These are phyloP conservation scores for Onychomys torridus DNA, from an alignment of 2,797 vertebrate genomes.

Conservation along the genomic window DNA sequence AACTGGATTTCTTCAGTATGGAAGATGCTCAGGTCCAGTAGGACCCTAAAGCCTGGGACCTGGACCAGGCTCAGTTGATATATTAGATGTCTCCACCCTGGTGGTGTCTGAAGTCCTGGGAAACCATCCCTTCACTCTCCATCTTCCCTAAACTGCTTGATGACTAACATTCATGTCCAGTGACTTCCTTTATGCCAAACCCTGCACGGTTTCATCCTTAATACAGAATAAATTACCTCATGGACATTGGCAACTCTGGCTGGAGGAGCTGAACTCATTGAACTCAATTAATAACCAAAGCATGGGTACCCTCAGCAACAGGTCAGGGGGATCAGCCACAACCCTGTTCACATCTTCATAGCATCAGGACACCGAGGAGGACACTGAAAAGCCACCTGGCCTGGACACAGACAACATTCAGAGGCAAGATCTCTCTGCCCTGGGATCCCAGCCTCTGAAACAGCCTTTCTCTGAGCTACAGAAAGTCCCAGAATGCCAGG, in stretches of 20 bases:
- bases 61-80: background rate
- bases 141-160: background rate
- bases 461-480: background rate
- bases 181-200: conserved; percentile 13
- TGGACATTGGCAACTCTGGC: background rate
- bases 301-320: background rate
- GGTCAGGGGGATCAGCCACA: background rate
- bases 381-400: background rate
- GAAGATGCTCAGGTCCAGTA: background rate
- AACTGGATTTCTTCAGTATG: background rate
- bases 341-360: background rate
- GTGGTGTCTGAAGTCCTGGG: background rate
- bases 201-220: background rate
- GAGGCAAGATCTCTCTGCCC: background rate
- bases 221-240: background rate
- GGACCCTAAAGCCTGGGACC: background rate
- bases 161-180: background rate
- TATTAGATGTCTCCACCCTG: background rate
- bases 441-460: background rate
- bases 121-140: background rate
- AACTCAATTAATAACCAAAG: background rate
- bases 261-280: background rate
- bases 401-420: background rate
- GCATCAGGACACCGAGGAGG: background rate
- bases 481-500: background rate